Base-by-base conservation (phyloP, 1,140 invertebrate species). In the Drosophila leontia region DNA sequence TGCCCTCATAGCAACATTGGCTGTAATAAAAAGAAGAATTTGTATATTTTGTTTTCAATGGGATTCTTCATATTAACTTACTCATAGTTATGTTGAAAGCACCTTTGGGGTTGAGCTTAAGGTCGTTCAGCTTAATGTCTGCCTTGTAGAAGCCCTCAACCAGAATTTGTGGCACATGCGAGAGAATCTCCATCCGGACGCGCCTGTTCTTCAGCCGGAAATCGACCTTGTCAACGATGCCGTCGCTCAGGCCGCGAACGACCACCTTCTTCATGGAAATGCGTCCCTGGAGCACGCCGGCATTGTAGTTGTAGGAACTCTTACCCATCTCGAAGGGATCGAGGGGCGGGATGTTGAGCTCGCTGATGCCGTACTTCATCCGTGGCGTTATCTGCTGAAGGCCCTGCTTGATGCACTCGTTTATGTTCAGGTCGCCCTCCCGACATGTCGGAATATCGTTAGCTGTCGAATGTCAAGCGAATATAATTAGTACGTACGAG, bases 61-160 rank as follows among this genome's bases (percentile, higher is more conserved):
- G 3, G 26, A 29, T 39, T 29, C 26, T 45, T 23, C 4, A n/a
- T 3, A 3, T 11, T 13, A 17, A 75, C 91, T 81, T 70, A 92
- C 90, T 71, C 68, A 92, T 56, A 11, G 92, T 83, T 15, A 93
- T 60, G 74, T 93, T 93, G 50, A 93, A 93, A 45, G 62, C 76
- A 34, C 92, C 92, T 67, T 92, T 92, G 34, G 92, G 91, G n/a
- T 80, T 85, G n/a, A 93, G 80, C 65, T 91, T 92, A 26, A 93
- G 65, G 35, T 91, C 81, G 55, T 92, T 92, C 8, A 93, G 65
- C 34, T 80, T 85, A 2, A 93, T 79, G 62, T 92, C 86, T 26
- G 91, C 92, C 58, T 91, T 92, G 62, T 93, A 93, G 41, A 60
- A 42, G 39, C 92, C 92, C 57, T 92, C 91, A 1, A 82, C 75